Evolutionary conservation across 2,888 invertebrate genomes (phyloP).

Genomic region (Microlaimidae sp.): DNA sequence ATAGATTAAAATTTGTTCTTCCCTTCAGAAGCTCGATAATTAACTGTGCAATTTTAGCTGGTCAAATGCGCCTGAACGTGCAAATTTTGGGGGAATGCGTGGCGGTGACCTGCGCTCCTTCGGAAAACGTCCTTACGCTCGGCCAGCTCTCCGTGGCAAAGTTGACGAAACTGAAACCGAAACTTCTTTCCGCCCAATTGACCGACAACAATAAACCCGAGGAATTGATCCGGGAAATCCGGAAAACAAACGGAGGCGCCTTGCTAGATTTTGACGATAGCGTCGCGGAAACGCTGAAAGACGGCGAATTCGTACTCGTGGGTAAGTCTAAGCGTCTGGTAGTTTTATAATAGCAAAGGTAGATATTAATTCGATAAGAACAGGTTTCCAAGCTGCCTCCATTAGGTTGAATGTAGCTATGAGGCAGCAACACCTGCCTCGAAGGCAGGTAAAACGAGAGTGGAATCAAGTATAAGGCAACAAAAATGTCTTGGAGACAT

Average conservation of each 20-base stretch:
- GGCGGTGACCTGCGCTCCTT: not conserved
- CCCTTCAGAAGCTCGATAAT: no score
- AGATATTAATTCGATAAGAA: no score
- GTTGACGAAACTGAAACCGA: constrained; percentile 19
- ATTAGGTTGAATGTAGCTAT: no score
- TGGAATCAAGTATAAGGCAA: no score
- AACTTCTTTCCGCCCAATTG: constrained; percentile 6
- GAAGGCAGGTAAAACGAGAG: no score
- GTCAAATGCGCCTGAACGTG: not conserved
- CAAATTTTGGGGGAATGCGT: not conserved
- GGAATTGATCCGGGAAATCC: constrained; percentile 39
- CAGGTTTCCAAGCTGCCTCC: no score
- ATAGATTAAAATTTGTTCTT: no score
- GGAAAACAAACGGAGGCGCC: constrained; percentile 47
- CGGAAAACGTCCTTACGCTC: not conserved
- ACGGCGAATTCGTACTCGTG: constrained; percentile 48
- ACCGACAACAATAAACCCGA: not conserved
- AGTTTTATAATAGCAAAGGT: no score
- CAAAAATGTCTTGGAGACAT: no score
- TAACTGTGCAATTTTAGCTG: no score
- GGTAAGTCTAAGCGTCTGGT: constrained; percentile 39
- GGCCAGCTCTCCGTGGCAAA: not conserved
- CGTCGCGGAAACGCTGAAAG: constrained; percentile 45
- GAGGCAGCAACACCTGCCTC: no score
- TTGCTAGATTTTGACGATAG: constrained; percentile 46